phyloP scores from a whole-genome alignment of 2,888 invertebrate species.

The Thera britannica region DNA sequence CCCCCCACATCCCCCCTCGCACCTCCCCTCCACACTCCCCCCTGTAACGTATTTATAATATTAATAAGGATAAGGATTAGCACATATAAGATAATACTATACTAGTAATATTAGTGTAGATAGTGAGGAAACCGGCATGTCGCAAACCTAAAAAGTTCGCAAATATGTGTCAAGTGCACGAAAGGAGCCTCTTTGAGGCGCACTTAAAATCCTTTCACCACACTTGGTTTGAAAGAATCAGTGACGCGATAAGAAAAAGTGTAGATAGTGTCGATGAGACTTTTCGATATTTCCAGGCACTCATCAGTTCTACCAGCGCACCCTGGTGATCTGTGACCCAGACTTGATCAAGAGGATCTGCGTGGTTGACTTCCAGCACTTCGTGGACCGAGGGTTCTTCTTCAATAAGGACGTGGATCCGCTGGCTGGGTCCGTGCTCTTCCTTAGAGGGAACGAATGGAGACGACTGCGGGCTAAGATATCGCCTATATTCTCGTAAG shows the following conservation, averaged over 20 bases:
- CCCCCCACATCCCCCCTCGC: too few relatives aligned
- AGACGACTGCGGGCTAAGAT: slow-evolving; percentile 73
- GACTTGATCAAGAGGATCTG: slow-evolving; percentile 74
- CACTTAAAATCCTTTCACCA: too few relatives aligned
- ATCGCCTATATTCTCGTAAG: slow-evolving; percentile 80
- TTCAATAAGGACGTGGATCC: slow-evolving; percentile 77
- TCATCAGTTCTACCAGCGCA: slow-evolving; percentile 79
- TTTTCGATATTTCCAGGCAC: slow-evolving; percentile 61
- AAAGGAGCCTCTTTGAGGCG: too few relatives aligned
- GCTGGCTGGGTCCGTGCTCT: slow-evolving; percentile 74
- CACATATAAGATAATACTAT: too few relatives aligned
- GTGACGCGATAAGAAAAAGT: background rate
- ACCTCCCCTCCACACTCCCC: too few relatives aligned
- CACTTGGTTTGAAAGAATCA: background rate
- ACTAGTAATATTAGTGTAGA: too few relatives aligned
- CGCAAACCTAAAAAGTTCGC: too few relatives aligned
- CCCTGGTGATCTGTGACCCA: slow-evolving; percentile 74
- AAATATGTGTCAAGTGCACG: too few relatives aligned
- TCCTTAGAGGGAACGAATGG: slow-evolving; percentile 77
- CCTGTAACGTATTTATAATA: too few relatives aligned
- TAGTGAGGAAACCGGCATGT: too few relatives aligned
- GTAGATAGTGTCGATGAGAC: background rate
- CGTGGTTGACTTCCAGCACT: slow-evolving; percentile 78
- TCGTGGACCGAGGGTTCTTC: slow-evolving; percentile 79
- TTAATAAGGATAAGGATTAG: too few relatives aligned